These are phyloP conservation scores for Syngnathus acus DNA, from an alignment of 2,797 vertebrate genomes.

Conservation along the genomic window DNA sequence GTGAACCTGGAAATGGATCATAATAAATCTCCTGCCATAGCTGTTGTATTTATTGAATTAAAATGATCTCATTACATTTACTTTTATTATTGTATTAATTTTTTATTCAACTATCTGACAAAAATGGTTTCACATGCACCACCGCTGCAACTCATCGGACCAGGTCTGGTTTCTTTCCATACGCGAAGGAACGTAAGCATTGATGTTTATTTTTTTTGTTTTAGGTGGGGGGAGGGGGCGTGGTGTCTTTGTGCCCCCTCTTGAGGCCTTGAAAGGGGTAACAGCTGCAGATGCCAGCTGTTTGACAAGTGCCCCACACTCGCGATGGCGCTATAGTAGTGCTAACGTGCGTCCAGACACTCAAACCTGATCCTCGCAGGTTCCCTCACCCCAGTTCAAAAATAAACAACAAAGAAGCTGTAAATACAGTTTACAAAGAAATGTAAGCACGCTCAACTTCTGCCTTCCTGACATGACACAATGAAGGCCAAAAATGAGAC, in stretches of 20 bases:
- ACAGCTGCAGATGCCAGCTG: conserved; percentile 55
- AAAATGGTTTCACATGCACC: too few species aligned
- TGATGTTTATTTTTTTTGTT: background rate
- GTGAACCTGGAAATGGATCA: too few species aligned
- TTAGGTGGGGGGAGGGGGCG: background rate
- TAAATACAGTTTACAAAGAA: background rate
- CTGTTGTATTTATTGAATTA: too few species aligned
- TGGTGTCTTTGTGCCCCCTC: background rate
- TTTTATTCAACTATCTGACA: too few species aligned
- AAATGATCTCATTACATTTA: too few species aligned
- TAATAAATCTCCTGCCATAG: too few species aligned
- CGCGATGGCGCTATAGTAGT: conserved; percentile 10
- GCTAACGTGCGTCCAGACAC: conserved; percentile 17
- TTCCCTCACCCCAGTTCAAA: background rate
- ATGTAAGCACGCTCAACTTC: background rate
- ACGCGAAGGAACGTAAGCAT: background rate
- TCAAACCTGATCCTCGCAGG: background rate
- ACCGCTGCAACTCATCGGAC: background rate
- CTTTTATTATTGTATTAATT: too few species aligned
- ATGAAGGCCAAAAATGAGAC: background rate
- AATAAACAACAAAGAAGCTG: conserved; percentile 1
- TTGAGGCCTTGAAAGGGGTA: conserved; percentile 16
- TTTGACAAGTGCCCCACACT: conserved; percentile 31
- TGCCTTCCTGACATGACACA: background rate
- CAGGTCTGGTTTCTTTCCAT: background rate